Evolutionary conservation across 2,797 vertebrate species (phyloP).

Genomic region (Apogon talboti): DNA sequence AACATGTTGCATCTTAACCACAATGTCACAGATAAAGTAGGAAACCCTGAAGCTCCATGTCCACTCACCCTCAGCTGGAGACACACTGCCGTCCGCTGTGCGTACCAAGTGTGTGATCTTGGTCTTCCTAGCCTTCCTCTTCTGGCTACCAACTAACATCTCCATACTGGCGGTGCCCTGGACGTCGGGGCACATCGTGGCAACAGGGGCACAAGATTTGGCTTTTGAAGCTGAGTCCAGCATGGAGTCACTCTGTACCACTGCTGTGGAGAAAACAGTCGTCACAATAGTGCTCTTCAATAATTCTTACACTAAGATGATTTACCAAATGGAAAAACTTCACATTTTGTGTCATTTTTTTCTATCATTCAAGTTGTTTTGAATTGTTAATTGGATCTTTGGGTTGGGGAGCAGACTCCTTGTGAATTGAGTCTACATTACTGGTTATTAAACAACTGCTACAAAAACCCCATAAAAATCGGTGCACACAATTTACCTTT

Average conservation of each 20-base stretch:
- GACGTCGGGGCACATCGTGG: slow-evolving; percentile 85
- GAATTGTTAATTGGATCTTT: neutral
- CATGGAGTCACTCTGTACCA: slow-evolving; percentile 85
- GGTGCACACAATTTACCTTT: too few species aligned
- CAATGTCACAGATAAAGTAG: too few species aligned
- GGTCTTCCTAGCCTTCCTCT: slow-evolving; percentile 97
- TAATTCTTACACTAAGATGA: neutral
- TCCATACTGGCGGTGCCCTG: slow-evolving; percentile 85
- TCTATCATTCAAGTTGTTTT: neutral
- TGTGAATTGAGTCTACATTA: too few species aligned
- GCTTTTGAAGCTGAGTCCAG: slow-evolving; percentile 83
- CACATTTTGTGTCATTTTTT: too few species aligned
- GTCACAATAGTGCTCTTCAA: neutral
- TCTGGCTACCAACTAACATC: slow-evolving; percentile 97
- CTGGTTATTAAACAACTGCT: too few species aligned
- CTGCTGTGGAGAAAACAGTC: slow-evolving; percentile 69
- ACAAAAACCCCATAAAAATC: too few species aligned
- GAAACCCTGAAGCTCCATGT: neutral
- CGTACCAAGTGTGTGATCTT: slow-evolving; percentile 98
- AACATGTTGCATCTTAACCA: too few species aligned
- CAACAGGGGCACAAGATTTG: slow-evolving; percentile 80
- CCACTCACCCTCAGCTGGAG: slow-evolving; percentile 88
- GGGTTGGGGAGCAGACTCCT: too few species aligned
- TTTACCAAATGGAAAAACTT: too few species aligned
- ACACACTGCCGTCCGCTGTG: slow-evolving; percentile 92